Percentiles rank a stretch among this genome's conserved stretches.
These are phyloP conservation scores for Galemys pyrenaicus DNA, from an alignment of 2,113 vertebrate genomes.

Conservation along the genomic window DNA sequence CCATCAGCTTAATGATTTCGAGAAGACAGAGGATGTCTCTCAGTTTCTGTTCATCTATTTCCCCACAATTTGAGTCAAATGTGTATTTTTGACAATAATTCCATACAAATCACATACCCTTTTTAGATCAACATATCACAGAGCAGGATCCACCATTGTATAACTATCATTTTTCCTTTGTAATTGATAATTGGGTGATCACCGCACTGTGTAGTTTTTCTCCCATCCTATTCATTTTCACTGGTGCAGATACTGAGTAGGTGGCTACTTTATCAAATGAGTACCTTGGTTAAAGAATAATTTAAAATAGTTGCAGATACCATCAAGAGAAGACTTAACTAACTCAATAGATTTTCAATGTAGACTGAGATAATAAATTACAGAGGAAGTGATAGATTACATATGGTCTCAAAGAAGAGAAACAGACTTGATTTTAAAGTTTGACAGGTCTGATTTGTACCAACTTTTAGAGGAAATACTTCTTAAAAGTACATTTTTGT, in stretches of 20 bases:
- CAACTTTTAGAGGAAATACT: background rate
- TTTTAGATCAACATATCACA: background rate
- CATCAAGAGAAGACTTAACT: background rate
- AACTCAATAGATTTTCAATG: background rate
- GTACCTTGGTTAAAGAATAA: background rate
- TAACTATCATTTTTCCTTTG: background rate
- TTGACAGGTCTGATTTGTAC: background rate
- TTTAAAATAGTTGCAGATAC: background rate
- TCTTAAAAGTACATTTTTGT: conserved; percentile 1
- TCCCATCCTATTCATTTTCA: background rate
- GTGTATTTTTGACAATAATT: background rate
- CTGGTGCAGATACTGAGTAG: background rate
- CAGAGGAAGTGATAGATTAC: background rate
- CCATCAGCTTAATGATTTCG: background rate
- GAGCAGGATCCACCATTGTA: background rate
- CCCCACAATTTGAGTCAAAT: background rate
- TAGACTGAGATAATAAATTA: background rate
- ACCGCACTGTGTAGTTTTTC: background rate
- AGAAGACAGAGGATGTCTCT: background rate
- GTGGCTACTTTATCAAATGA: background rate
- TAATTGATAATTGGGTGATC: background rate
- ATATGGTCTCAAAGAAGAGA: background rate
- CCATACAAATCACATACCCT: background rate
- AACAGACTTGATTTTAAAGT: conserved; percentile 1
- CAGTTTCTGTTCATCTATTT: background rate